Percentiles rank a stretch among this genome's conserved stretches.
phyloP scores from a whole-genome alignment of 1,140 invertebrate species.

The Calycopis cecrops region DNA sequence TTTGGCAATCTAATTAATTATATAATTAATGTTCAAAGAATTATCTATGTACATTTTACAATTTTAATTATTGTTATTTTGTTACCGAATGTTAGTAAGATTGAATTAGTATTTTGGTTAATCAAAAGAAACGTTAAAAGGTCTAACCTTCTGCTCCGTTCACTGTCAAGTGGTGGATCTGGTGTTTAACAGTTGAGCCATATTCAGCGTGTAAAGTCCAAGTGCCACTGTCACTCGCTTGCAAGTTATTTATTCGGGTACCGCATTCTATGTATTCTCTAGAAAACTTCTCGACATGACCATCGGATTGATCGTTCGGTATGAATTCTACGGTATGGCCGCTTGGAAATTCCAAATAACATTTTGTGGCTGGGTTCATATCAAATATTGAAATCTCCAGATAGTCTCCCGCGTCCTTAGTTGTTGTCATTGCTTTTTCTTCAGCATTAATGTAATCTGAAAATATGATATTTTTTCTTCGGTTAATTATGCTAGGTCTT shows the following conservation, averaged over 20 bases:
- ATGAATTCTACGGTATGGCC: slow-evolving; percentile 26
- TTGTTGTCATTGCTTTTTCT: slow-evolving; percentile 9
- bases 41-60: too few species aligned
- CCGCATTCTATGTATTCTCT: slow-evolving; percentile 20
- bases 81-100: too few species aligned
- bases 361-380: slow-evolving; percentile 18
- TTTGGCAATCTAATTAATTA: too few species aligned
- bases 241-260: slow-evolving; percentile 21
- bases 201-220: slow-evolving; percentile 28
- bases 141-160: slow-evolving; percentile 29
- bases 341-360: slow-evolving; percentile 21
- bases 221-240: slow-evolving; percentile 26
- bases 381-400: slow-evolving; percentile 23
- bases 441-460: slow-evolving; percentile 16
- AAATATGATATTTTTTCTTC: slow-evolving; percentile 4
- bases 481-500: too few species aligned
- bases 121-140: too few species aligned
- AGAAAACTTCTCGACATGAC: slow-evolving; percentile 23
- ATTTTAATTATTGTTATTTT: too few species aligned
- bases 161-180: slow-evolving; percentile 29
- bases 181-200: background rate
- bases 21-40: too few species aligned
- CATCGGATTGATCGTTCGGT: slow-evolving; percentile 28
- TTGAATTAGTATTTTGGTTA: too few species aligned
- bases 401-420: slow-evolving; percentile 20